Percentiles rank a stretch among this genome's conserved stretches.
These are phyloP conservation scores for Catonia carolina DNA, from an alignment of 2,888 invertebrate species.

Conservation along the genomic window DNA sequence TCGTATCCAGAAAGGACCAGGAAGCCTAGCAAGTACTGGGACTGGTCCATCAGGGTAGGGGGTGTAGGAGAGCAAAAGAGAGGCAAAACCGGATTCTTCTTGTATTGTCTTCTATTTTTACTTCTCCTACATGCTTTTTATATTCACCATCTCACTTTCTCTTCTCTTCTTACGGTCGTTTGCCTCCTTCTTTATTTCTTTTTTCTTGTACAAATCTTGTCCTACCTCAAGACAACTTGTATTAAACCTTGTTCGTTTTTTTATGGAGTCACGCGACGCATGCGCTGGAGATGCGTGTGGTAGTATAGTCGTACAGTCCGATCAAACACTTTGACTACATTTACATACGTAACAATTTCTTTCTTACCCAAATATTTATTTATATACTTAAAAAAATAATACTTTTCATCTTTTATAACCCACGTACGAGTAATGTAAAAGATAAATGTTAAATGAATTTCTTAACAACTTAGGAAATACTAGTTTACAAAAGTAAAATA, in stretches of 20 bases:
- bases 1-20: background rate
- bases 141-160: conserved; percentile 23
- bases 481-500: too few relatives aligned
- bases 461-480: too few relatives aligned
- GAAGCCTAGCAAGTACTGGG: background rate
- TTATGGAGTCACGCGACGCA: conserved; percentile 17
- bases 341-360: background rate
- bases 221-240: conserved; percentile 27
- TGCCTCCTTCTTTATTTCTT: conserved; percentile 24
- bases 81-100: conserved; percentile 25
- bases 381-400: too few relatives aligned
- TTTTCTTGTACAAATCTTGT: conserved; percentile 26
- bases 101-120: conserved; percentile 25
- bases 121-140: conserved; percentile 13
- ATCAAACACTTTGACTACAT: conserved; percentile 1
- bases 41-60: too few relatives aligned
- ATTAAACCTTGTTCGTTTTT: conserved; percentile 21
- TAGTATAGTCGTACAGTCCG: conserved; percentile 15
- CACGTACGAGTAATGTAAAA: too few relatives aligned
- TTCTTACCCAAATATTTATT: too few relatives aligned
- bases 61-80: too few relatives aligned
- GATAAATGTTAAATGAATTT: too few relatives aligned
- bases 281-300: conserved; percentile 9
- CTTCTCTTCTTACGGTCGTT: conserved; percentile 18
- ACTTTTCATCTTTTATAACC: too few relatives aligned